Base-by-base conservation (phyloP, 1,140 invertebrate genomes). In the Cotesia vestalis region DNA sequence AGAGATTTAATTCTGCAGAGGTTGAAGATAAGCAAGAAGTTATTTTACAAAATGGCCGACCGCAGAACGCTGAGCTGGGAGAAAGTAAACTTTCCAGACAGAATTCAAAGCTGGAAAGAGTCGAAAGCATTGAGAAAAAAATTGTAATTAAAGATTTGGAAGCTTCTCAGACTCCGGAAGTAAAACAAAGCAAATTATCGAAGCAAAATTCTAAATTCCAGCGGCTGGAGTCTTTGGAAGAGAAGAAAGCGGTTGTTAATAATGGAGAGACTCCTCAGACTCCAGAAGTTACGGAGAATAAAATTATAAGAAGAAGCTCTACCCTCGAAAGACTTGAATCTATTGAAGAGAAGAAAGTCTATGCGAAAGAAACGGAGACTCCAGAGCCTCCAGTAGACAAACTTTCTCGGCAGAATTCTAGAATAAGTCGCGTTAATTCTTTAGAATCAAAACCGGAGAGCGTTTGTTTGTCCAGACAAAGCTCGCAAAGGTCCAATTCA, bases 11-110 rank as follows among this genome's bases (percentile, higher is more conserved):
- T 27, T 55, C 61, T 40, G 9, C 27, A 53, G 60, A 73, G 69
- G 17, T 17, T 61, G 3, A 4, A 11, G 12, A 12, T 40, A 11
- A 69, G 61, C n/a, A 8, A 35, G 27, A 52, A 38, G 8, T 52
- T 17, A 20, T 46, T 69, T 17, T 40, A 75, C 4, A 55, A 75
- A 4, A 66, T 64, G 5, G 38, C 66, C 8, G 57, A 38, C 4
- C 61, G 80, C 84, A 82, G 77, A 86, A 77, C 66, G 83, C 71
- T 79, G 81, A 34, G 55, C 5, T 61, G 12, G 59, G 66, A 55
- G 60, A 73, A 5, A 60, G 70, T 40, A 68, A 73, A 40, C 27
- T 71, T 4, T 34, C 36, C 6, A 9, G 27, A 64, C 59, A 75
- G 51, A 68, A 11, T 12, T 62, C 71, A 6, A 78, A 69, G 9